Evolutionary conservation across 2,113 vertebrate species (phyloP), one percentile per base, ranked within the genome.

Genomic region (Mohoua ochrocephala): DNA sequence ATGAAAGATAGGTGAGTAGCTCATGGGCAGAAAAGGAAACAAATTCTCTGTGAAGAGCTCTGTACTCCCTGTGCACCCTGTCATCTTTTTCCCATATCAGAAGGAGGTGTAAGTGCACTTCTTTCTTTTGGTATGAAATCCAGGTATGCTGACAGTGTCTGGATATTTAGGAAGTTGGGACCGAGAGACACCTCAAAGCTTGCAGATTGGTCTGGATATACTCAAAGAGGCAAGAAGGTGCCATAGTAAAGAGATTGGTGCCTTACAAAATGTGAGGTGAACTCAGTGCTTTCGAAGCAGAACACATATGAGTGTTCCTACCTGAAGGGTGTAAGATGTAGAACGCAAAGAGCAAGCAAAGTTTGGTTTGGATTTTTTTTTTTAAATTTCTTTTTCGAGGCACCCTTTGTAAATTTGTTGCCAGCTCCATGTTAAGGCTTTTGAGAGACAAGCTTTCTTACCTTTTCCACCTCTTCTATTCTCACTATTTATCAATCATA

Each of bases 121-220:
- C 63, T 77, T 77, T 39, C 7, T 44, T 75, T 73, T 8, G 13
- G 12, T 65, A n/a, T 50, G 23, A 88, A 69, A 45, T 81, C 23
- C 81, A 84, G 22, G 28, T 79, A 24, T 63, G 37, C 13, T 49
- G 64, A 31, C 1, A 9, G 41, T 18, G 24, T 60, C 17, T 79
- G 50, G 9, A 20, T 79, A 6, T 57, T 73, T 37, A 30, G 47
- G 22, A 69, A 30, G 4, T n/a, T 39, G 15, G 33, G 13, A 47
- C 35, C 0, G 0, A 35, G 67, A 35, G 63, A 50, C 16, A 24
- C 45, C 1, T 2, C n/a, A 50, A 50, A 61, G 27, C 23, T 83
- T 53, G 42, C 64, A 71, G 41, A 80, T 30, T 50, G 53, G 35
- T 57, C 27, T 35, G 12, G 20, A n/a, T 45, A 11, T 21, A 45